phyloP scores from a whole-genome alignment of 2,113 vertebrate genomes.

The Galeopterus variegatus region DNA sequence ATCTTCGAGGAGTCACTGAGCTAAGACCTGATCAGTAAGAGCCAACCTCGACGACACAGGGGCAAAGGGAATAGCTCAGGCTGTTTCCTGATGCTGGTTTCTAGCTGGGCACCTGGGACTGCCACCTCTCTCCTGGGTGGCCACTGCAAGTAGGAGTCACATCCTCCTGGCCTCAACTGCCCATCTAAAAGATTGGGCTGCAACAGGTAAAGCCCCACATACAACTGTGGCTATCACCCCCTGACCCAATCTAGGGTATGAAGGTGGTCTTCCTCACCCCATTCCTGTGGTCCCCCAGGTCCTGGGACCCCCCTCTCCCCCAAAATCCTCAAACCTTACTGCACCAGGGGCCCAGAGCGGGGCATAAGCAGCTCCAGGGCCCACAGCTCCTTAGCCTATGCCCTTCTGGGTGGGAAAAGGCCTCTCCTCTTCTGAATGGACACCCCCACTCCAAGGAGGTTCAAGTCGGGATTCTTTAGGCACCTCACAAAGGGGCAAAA shows the following conservation, averaged over 20 bases:
- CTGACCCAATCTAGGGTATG: too few species aligned
- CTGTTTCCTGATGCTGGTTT: too few species aligned
- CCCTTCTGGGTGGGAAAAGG: not conserved
- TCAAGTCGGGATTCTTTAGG: not conserved
- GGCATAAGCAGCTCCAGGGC: not conserved
- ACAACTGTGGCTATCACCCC: not conserved
- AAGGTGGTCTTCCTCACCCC: not conserved
- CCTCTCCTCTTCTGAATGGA: not conserved
- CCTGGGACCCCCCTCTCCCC: not conserved
- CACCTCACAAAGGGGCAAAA: not conserved
- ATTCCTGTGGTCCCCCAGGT: not conserved
- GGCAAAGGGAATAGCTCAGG: fast-evolving
- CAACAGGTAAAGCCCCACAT: not conserved
- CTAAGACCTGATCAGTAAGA: not conserved
- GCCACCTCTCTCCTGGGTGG: not conserved
- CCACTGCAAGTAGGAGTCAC: not conserved
- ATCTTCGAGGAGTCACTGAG: not conserved
- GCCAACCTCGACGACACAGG: not conserved
- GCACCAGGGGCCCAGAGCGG: too few species aligned
- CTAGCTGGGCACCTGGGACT: not conserved
- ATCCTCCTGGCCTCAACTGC: not conserved
- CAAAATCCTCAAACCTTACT: not conserved
- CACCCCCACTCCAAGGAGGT: not conserved
- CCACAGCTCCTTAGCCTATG: not conserved
- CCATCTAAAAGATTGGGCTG: fast-evolving